Evolutionary conservation across 2,888 invertebrate species (phyloP).

Genomic region (Charanyca ferruginea): DNA sequence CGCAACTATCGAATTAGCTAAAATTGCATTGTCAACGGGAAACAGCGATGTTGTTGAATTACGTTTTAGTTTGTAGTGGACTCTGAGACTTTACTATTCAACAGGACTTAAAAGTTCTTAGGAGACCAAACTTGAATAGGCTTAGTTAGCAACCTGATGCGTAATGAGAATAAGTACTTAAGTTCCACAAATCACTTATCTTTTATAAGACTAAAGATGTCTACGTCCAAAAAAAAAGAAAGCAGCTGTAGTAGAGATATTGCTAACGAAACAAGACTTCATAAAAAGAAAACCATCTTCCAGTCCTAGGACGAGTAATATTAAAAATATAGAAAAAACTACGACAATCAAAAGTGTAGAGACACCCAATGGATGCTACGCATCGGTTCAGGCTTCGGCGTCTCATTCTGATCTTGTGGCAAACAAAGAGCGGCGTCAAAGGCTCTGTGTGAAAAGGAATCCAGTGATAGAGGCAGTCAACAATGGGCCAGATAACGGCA

Average conservation of each 20-base stretch:
- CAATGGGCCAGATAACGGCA: conserved; percentile 86
- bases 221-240: conserved; percentile 19
- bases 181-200: background rate
- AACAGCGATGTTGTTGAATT: conserved; percentile 62
- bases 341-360: conserved; percentile 73
- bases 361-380: conserved; percentile 81
- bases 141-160: background rate
- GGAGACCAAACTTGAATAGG: background rate
- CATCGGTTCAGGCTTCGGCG: conserved; percentile 83
- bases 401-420: conserved; percentile 88
- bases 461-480: conserved; percentile 90
- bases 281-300: conserved; percentile 33
- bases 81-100: background rate
- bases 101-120: background rate
- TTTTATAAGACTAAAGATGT: background rate
- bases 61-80: conserved; percentile 30
- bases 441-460: conserved; percentile 89
- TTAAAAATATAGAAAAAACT: conserved; percentile 68
- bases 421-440: conserved; percentile 89
- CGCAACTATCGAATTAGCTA: conserved; percentile 83
- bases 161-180: background rate
- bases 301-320: conserved; percentile 55
- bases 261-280: conserved; percentile 43
- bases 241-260: conserved; percentile 2
- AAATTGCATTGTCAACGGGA: conserved; percentile 87